phyloP scores from a whole-genome alignment of 2,888 invertebrate genomes.

The Germaria angustata region DNA sequence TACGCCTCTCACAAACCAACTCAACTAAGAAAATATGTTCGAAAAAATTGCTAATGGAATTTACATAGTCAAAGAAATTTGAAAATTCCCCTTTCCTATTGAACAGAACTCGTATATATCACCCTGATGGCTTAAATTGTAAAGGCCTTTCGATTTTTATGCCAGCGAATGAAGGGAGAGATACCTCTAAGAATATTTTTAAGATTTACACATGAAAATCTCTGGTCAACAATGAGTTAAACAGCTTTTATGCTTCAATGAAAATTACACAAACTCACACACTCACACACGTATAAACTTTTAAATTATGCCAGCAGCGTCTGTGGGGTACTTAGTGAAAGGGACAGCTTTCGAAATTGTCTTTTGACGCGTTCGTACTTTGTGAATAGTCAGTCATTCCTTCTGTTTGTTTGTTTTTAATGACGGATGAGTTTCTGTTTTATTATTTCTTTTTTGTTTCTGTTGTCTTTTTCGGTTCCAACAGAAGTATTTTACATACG shows the following conservation, averaged over 20 bases:
- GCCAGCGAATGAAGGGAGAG: not conserved
- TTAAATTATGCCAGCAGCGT: not conserved
- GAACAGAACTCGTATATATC: no score
- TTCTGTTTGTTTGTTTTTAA: no score
- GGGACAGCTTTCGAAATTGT: slow-evolving; percentile 47
- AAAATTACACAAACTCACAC: slow-evolving; percentile 12
- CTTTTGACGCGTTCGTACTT: slow-evolving; percentile 12
- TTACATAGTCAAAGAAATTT: no score
- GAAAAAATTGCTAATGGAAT: no score
- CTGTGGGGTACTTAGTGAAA: slow-evolving; percentile 55
- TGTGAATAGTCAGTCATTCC: not conserved
- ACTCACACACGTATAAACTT: not conserved
- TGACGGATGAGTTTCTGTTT: not conserved
- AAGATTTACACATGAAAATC: slow-evolving; percentile 51
- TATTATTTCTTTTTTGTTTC: not conserved
- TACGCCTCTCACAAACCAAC: no score
- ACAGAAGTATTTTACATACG: slow-evolving; percentile 50
- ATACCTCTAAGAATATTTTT: slow-evolving; percentile 21
- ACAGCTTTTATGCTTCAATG: slow-evolving; percentile 9
- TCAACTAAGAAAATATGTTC: no score
- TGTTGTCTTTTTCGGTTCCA: not conserved
- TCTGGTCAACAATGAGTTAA: slow-evolving; percentile 52
- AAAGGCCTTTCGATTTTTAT: not conserved
- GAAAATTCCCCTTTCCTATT: no score
- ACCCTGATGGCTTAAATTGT: not conserved